Evolutionary conservation across 2,113 vertebrate genomes (phyloP), one percentile per base, ranked within the genome.

Genomic region (Meleagris gallopavo): DNA sequence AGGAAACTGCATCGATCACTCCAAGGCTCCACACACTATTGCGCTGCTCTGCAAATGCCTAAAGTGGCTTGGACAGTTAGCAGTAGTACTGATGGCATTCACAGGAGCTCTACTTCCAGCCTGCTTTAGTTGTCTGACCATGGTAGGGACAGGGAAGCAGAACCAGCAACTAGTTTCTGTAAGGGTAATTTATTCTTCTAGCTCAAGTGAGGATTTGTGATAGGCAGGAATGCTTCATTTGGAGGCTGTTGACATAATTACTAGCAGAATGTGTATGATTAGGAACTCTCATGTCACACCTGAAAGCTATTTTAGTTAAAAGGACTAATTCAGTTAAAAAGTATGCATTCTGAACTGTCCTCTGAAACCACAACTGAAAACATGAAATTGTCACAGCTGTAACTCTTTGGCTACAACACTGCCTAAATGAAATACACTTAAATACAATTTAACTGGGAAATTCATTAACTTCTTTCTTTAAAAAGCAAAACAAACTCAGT

Each of bases 71-170:
- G 21, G 40, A 64, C 32, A 58, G 29, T 27, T 11, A 20, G 5
- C 29, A 27, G 25, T 10, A 57, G 34, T 2, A 34, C 27, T 50
- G 30, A 6, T 8, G 1, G 2, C 3, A 6, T 10, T 16, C 34
- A 29, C 52, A 2, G 1, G 6, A 60, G 25, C 52, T 46, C 34
- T 34, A 0, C 40, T 62, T 13, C 58, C 27, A 36, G 50, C 55
- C 9, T 25, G 38, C 61, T 89, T 48, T 5, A 41, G 57, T 2
- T 77, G 38, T 34, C 70, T 22, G 34, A 9, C 32, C 11, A 1
- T 9, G 5, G 1, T 0, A 5, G n/a, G n/a, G n/a, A 22, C 54
- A 30, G 58, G 27, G 18, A 15, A 67, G 25, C 10, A 25, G 6
- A 41, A 34, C 10, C 10, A 9, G 7, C 9, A 82, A 55, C 11